These are phyloP conservation scores for Dasysyrphus tricinctus DNA, from an alignment of 2,888 invertebrate genomes.

Conservation along the genomic window DNA sequence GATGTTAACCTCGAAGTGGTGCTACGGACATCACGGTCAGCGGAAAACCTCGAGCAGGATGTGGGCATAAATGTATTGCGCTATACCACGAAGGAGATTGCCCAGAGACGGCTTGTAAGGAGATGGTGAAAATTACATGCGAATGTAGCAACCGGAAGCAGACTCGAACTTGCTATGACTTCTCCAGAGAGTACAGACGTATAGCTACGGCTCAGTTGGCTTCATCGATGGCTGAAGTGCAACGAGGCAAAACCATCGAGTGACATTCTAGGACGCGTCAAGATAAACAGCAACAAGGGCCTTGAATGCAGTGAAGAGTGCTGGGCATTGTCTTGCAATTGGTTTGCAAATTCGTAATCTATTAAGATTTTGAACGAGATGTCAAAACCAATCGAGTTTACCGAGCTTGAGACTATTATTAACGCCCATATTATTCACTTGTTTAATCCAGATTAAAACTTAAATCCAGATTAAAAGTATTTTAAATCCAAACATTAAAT, in stretches of 20 bases:
- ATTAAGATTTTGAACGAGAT: no score
- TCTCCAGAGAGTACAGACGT: constrained; percentile 89
- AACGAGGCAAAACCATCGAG: constrained; percentile 90
- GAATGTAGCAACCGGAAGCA: constrained; percentile 91
- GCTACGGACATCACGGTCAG: constrained; percentile 92
- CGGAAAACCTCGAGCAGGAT: constrained; percentile 90
- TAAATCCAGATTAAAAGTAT: no score
- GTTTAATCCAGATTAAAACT: no score
- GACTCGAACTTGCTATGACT: constrained; percentile 89
- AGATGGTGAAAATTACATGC: constrained; percentile 91
- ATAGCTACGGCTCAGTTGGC: constrained; percentile 91
- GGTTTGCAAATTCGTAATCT: constrained; percentile 96
- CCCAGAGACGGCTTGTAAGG: no score
- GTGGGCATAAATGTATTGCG: constrained; percentile 94
- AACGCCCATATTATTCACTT: no score
- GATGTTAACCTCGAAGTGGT: constrained; percentile 92
- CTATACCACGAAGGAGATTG: constrained; percentile 91
- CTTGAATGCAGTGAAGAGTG: constrained; percentile 98
- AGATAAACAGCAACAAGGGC: constrained; percentile 85
- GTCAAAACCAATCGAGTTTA: no score
- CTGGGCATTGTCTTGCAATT: constrained; percentile 91
- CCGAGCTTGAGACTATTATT: no score
- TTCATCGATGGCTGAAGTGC: constrained; percentile 90
- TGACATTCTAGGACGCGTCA: constrained; percentile 86
- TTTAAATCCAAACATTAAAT: no score